phyloP scores from a whole-genome alignment of 2,888 invertebrate genomes.

The Spilosoma lubricipeda region DNA sequence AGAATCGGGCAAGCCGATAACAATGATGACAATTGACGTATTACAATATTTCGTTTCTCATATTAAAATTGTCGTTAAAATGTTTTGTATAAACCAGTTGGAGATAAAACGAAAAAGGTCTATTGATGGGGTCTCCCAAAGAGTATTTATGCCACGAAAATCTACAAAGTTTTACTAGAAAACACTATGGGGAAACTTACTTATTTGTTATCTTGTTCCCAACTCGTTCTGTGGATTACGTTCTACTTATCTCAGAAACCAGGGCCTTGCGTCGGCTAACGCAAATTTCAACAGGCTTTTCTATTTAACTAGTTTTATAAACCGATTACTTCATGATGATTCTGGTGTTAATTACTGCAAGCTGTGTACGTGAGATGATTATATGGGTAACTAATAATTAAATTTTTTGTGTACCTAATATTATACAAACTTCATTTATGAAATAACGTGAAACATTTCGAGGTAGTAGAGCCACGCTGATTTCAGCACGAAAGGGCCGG shows the following conservation, averaged over 20 bases:
- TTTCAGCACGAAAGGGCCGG: too few relatives aligned
- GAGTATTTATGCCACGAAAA: background rate
- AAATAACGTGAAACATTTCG: too few relatives aligned
- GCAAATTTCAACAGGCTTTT: background rate
- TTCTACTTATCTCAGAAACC: background rate
- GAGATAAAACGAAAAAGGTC: background rate
- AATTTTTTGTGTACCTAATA: too few relatives aligned
- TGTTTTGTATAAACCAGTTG: background rate
- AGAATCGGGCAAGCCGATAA: too few relatives aligned
- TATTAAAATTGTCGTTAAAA: background rate
- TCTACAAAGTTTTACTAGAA: background rate
- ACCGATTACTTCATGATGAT: background rate
- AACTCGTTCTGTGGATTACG: constrained; percentile 7
- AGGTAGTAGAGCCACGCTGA: too few relatives aligned
- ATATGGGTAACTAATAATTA: too few relatives aligned
- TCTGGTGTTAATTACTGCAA: too few relatives aligned
- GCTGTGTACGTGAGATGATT: too few relatives aligned
- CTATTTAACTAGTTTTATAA: background rate
- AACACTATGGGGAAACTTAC: background rate
- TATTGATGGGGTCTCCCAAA: background rate
- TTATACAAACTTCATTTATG: too few relatives aligned
- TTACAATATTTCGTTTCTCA: background rate
- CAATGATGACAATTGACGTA: too few relatives aligned
- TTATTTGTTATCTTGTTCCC: constrained; percentile 4
- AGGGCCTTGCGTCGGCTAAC: background rate